Evolutionary conservation across 2,888 invertebrate species (phyloP), one percentile per base, ranked within the genome.

Genomic region (Desoria tigrina): DNA sequence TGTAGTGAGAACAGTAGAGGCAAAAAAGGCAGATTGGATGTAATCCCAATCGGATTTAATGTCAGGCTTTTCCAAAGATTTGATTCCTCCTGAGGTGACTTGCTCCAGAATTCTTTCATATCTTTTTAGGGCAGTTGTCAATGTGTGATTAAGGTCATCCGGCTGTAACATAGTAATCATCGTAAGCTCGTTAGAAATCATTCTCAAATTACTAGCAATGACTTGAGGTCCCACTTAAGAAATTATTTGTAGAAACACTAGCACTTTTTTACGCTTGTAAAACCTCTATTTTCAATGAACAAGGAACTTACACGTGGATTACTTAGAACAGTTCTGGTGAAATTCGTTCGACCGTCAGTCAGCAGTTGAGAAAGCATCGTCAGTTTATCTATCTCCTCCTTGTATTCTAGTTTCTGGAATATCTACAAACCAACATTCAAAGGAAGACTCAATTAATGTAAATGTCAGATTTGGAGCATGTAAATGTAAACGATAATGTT

Each of bases 1-100:
- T 61, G 93, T 94, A 63, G 93, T 93, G 78, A 93, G 86, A 76
- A 94, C 91, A 59, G 93, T 93, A 28, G 92, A 92, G 16, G 92
- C 90, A 79, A 93, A 93, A 81, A 93, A 93, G 49, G 92, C 88
- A 3, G 92, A 89, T 80, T 91, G 90, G 54, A 90, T 81, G 77
- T 88, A 86, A 76, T 88, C 90, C 92, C 92, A 92, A 78, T 77
- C 74, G 26, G 76, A 76, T 37, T 74, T 66, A 27, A 71, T 64
- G 23, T 72, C 74, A 84, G 81, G 18, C 81, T 60, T 57, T 49
- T 65, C 80, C 16, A 81, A 76, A 32, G 80, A 71, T 32, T 32
- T 32, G 69, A 90, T 80, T 14, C 90, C 90, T 61, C 85, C 86
- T 63, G 86, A 84, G 27, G 89, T 87, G 0, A 90, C 90, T 77